Conservation (phyloP, 2,113 vertebrate genomes). For the Raja brachyura region DNA sequence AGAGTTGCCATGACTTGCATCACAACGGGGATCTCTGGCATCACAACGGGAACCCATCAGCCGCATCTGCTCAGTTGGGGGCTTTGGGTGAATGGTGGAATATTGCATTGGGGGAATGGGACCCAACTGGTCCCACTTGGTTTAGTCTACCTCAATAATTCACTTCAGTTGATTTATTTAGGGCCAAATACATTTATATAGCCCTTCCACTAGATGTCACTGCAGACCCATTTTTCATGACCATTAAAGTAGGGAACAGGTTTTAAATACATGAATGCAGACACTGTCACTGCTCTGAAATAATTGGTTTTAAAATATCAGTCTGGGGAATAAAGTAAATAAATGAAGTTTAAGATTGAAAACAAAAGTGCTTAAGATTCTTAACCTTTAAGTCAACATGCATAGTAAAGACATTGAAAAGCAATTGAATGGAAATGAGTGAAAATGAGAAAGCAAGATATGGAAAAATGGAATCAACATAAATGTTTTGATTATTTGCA, state of each 20-base stretch:
- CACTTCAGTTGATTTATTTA: no score
- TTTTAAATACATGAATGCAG: not conserved
- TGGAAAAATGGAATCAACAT: not conserved
- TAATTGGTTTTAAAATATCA: not conserved
- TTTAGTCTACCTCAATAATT: no score
- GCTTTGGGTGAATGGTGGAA: no score
- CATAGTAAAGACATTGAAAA: not conserved
- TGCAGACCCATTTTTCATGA: not conserved
- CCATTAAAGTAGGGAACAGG: not conserved
- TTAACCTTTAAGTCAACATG: not conserved
- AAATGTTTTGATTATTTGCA: not conserved
- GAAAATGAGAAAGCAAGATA: not conserved
- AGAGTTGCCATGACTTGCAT: no score
- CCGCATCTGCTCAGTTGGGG: no score
- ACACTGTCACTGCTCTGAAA: not conserved
- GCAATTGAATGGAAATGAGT: not conserved
- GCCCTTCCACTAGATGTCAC: not conserved
- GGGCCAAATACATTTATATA: not conserved
- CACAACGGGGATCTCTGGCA: no score
- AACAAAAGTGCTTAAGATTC: not conserved
- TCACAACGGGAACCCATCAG: no score
- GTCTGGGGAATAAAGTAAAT: not conserved
- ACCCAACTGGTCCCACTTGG: no score
- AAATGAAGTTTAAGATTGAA: not conserved
- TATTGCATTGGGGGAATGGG: no score